Evolutionary conservation across 2,113 vertebrate genomes (phyloP), one percentile per base, ranked within the genome.

Genomic region (Catharus minimus): DNA sequence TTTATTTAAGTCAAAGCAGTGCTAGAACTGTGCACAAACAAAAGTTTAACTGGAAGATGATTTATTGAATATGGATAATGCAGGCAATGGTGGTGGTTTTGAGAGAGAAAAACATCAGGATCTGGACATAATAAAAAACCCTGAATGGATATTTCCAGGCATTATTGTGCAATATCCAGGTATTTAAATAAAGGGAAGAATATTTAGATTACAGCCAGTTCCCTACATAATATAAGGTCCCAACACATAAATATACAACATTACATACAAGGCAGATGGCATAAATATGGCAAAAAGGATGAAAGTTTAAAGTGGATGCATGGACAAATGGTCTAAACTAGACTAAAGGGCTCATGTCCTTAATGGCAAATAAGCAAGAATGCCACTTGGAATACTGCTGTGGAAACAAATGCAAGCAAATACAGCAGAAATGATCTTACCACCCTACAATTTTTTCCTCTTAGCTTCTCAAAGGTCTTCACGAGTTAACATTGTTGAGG

Each of bases 31-130:
- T 23, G n/a, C 41, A 47, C 13, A 84, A 76, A 78, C 20, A 84
- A 53, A 91, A 57, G 7, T 78, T 86, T 84, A 92, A 73, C 52
- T 84, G 47, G 47, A 86, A 93, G 76, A 84, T 79, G 43, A 90
- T 64, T 82, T 30, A 68, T 84, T 86, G 68, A 46, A 76, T 79
- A 86, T 73, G 49, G 44, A 72, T 82, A 86, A 79, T 88, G 43
- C n/a, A 74, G 46, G 23, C 33, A 93, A 9, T 52, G 23, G 18
- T 61, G 46, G 33, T 53, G 18, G 12, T 75, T 50, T 52, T 26
- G 19, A 86, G 17, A 81, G 18, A 82, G 28, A 86, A 92, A 28
- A 44, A 78, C 86, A 86, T 55, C 41, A 65, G 33, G 8, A 84
- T 75, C 33, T 53, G 21, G 44, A 60, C 38, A 61, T 36, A 69